A percentile compares a stretch with the other conserved stretches of the same genome.
phyloP scores from a whole-genome alignment of 1,140 invertebrate species.

The Lasioglossum baleicum region DNA sequence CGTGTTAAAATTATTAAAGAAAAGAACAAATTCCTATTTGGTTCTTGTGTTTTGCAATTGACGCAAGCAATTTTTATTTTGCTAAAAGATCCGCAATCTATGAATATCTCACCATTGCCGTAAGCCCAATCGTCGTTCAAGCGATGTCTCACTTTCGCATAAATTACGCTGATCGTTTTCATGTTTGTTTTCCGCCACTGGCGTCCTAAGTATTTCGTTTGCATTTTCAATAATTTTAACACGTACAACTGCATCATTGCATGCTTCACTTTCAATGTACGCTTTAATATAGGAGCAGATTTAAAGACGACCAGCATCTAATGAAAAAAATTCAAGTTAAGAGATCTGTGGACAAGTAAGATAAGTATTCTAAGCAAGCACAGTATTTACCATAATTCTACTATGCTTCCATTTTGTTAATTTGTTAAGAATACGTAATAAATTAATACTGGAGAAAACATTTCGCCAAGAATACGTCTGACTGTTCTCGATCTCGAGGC shows the following conservation, averaged over 20 bases:
- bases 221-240: slow-evolving; percentile 99
- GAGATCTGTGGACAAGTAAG: neutral
- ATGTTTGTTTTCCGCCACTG: slow-evolving; percentile 99
- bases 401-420: slow-evolving; percentile 99
- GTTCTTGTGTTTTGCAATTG: too few relatives aligned
- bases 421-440: slow-evolving; percentile 98
- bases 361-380: slow-evolving; percentile 4
- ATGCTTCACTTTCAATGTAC: slow-evolving; percentile 96
- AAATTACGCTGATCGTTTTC: slow-evolving; percentile 99
- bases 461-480: slow-evolving; percentile 97
- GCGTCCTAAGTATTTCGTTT: slow-evolving; percentile 98
- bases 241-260: slow-evolving; percentile 99
- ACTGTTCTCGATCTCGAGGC: slow-evolving; percentile 93
- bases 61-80: too few relatives aligned
- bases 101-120: slow-evolving; percentile 89
- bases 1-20: too few relatives aligned
- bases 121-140: slow-evolving; percentile 99
- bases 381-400: slow-evolving; percentile 91
- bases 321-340: slow-evolving; percentile 35
- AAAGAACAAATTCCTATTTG: too few relatives aligned
- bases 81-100: too few relatives aligned
- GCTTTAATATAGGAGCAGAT: slow-evolving; percentile 98
- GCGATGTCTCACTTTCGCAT: slow-evolving; percentile 96
- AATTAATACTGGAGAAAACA: slow-evolving; percentile 98
- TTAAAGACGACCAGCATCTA: slow-evolving; percentile 99